A percentile compares a stretch with the other conserved stretches of the same genome.
Evolutionary conservation across 2,888 invertebrate species (phyloP).

Genomic region (Fragum sueziense): DNA sequence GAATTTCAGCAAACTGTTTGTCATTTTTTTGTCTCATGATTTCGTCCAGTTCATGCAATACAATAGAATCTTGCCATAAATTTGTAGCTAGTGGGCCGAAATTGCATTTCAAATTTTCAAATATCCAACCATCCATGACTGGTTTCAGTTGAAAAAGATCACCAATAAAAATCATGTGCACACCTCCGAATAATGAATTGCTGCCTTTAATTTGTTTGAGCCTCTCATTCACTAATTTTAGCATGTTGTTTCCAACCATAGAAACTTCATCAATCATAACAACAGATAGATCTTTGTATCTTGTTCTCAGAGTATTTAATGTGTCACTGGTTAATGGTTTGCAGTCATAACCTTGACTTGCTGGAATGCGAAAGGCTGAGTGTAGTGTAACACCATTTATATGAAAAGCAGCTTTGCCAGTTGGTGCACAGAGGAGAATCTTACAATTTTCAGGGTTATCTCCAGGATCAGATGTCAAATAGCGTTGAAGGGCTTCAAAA

Average conservation of each 20-base stretch:
- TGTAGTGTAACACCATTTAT: slow-evolving; percentile 50
- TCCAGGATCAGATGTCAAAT: no score
- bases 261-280: slow-evolving; percentile 57
- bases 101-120: slow-evolving; percentile 10
- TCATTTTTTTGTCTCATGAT: slow-evolving; percentile 60
- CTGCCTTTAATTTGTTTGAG: slow-evolving; percentile 32
- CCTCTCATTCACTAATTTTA: slow-evolving; percentile 41
- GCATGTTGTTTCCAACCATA: slow-evolving; percentile 45
- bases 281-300: slow-evolving; percentile 32
- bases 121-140: slow-evolving; percentile 47
- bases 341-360: slow-evolving; percentile 27
- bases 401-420: slow-evolving; percentile 59
- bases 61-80: slow-evolving; percentile 52
- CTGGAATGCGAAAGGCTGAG: slow-evolving; percentile 32
- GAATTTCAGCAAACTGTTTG: slow-evolving; percentile 50
- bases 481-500: slow-evolving; percentile 50
- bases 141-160: slow-evolving; percentile 57
- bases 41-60: slow-evolving; percentile 43
- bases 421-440: slow-evolving; percentile 56
- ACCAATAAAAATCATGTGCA: no score
- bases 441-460: slow-evolving; percentile 29
- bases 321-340: slow-evolving; percentile 23
- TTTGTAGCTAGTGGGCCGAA: slow-evolving; percentile 42
- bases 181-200: slow-evolving; percentile 38
- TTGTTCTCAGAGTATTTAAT: slow-evolving; percentile 29